These are phyloP conservation scores for Acanthosoma haemorrhoidale DNA, from an alignment of 2,888 invertebrate genomes.

Conservation along the genomic window DNA sequence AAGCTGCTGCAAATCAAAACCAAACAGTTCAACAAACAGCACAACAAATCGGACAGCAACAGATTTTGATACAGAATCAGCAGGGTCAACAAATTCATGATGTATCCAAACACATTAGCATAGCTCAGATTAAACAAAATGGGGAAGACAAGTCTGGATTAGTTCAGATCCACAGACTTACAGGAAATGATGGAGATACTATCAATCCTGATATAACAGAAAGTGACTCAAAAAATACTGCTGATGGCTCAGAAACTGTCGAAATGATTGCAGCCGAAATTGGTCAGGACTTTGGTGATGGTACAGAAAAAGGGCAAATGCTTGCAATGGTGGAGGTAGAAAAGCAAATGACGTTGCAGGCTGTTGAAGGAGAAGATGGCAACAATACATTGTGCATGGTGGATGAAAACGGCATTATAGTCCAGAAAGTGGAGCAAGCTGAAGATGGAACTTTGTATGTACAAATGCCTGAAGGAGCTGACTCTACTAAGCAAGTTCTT, in stretches of 20 bases:
- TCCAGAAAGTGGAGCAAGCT: slow-evolving; percentile 40
- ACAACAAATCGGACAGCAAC: background rate
- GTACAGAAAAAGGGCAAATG: slow-evolving; percentile 27
- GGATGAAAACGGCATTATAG: slow-evolving; percentile 41
- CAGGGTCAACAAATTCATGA: background rate
- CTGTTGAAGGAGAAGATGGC: slow-evolving; percentile 37
- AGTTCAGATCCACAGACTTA: slow-evolving; percentile 16
- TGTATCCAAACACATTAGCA: background rate
- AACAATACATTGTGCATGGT: slow-evolving; percentile 40
- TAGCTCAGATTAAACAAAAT: slow-evolving; percentile 17
- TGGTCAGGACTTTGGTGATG: slow-evolving; percentile 26
- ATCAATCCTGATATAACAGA: slow-evolving; percentile 13
- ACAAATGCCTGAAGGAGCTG: slow-evolving; percentile 39
- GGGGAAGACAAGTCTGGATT: slow-evolving; percentile 24
- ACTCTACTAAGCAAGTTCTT: slow-evolving; percentile 44
- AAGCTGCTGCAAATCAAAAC: slow-evolving; percentile 13
- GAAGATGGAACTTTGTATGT: slow-evolving; percentile 41
- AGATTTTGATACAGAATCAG: background rate
- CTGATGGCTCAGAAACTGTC: slow-evolving; percentile 38
- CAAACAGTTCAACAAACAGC: background rate
- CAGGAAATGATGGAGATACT: background rate
- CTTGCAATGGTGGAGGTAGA: slow-evolving; percentile 31
- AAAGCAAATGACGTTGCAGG: slow-evolving; percentile 33
- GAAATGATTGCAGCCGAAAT: slow-evolving; percentile 42
- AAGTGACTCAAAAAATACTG: background rate